phyloP scores from a whole-genome alignment of 30 jellyfish, hydroid and myxozoan species.

The Aurelia sp. region DNA sequence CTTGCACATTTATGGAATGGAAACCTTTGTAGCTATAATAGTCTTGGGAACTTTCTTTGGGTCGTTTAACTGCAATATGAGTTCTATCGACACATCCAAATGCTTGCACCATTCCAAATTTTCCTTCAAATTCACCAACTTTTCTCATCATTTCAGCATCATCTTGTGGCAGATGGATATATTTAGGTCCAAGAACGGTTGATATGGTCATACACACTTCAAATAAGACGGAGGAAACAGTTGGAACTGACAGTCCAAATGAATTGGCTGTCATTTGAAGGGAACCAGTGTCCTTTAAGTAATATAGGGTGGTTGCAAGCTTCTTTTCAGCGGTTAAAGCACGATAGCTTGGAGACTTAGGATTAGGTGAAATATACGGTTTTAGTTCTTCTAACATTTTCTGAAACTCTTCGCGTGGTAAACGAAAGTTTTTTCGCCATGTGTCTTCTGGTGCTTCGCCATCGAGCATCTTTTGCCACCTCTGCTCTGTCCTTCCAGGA shows the following conservation, averaged over 20 bases:
- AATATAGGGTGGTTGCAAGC: conserved; percentile 55
- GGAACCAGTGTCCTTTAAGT: conserved; percentile 73
- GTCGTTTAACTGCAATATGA: no score
- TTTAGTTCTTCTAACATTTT: conserved; percentile 56
- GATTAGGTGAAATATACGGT: conserved; percentile 57
- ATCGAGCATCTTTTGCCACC: conserved; percentile 57
- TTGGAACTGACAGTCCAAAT: conserved; percentile 66
- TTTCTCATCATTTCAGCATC: no score
- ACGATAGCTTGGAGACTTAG: conserved; percentile 40
- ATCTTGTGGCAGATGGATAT: neutral
- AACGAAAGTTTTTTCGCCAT: conserved; percentile 45
- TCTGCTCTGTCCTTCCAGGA: conserved; percentile 51
- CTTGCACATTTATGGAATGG: no score
- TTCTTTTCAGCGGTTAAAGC: conserved; percentile 63
- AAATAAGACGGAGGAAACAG: conserved; percentile 42
- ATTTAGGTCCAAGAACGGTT: conserved; percentile 59
- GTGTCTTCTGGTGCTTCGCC: conserved; percentile 40
- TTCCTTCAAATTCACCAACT: no score
- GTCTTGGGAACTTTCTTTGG: no score
- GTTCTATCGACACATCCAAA: no score
- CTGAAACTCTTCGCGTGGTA: conserved; percentile 17
- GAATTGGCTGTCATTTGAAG: conserved; percentile 42
- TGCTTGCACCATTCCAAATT: no score
- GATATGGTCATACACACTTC: conserved; percentile 67
- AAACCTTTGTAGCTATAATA: no score